phyloP scores from a whole-genome alignment of 2,797 vertebrate species.

The Leptatherina wallacei region DNA sequence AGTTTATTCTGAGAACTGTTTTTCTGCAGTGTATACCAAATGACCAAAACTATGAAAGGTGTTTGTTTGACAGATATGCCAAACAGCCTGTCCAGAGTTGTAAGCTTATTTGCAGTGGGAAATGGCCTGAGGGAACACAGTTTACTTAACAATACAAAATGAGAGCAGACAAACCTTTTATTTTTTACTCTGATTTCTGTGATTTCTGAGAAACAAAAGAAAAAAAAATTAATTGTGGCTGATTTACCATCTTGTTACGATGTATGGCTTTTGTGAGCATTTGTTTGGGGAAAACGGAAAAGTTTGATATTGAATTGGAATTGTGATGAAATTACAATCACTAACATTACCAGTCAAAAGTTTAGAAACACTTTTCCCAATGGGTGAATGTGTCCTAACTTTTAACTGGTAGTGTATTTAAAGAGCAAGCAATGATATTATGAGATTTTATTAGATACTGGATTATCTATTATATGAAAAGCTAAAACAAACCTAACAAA shows the following conservation, averaged over 20 bases:
- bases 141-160: constrained; percentile 24
- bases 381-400: too few relatives aligned
- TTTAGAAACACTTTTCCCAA: too few relatives aligned
- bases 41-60: constrained; percentile 5
- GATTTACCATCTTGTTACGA: constrained; percentile 13
- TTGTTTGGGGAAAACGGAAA: neutral
- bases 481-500: constrained; percentile 39
- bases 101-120: constrained; percentile 1
- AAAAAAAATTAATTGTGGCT: constrained; percentile 34
- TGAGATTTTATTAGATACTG: neutral
- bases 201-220: constrained; percentile 22
- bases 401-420: neutral
- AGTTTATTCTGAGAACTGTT: constrained; percentile 30
- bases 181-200: constrained; percentile 11
- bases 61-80: constrained; percentile 27
- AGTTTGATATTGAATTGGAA: neutral
- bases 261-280: constrained; percentile 12
- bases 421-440: neutral
- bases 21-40: constrained; percentile 21
- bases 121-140: neutral
- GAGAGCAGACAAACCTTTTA: constrained; percentile 1
- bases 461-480: constrained; percentile 19
- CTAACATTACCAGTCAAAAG: neutral
- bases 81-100: constrained; percentile 22
- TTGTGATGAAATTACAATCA: neutral